Conservation (phyloP, 2,797 vertebrate genomes). For the Microctenopoma lineatum region DNA sequence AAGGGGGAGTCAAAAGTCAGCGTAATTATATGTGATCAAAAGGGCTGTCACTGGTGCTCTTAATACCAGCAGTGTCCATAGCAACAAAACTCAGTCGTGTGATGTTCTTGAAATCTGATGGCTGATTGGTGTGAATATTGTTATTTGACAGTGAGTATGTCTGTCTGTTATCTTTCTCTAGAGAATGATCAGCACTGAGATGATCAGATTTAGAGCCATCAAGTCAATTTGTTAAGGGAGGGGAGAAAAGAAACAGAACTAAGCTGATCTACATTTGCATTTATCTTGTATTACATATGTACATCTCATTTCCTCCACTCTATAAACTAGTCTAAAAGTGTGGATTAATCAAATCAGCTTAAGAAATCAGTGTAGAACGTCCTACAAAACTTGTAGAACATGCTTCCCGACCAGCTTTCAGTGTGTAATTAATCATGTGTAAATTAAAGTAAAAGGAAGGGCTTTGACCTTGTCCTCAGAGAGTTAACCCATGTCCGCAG, state of each 20-base stretch:
- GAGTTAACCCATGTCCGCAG: slow-evolving; percentile 73
- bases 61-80: slow-evolving; percentile 74
- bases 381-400: slow-evolving; percentile 66
- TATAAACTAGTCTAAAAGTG: slow-evolving; percentile 14
- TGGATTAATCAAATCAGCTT: slow-evolving; percentile 49
- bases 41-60: slow-evolving; percentile 44
- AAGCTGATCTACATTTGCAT: slow-evolving; percentile 35
- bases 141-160: slow-evolving; percentile 66
- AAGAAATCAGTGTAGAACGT: slow-evolving; percentile 47
- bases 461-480: slow-evolving; percentile 79
- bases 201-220: slow-evolving; percentile 51
- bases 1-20: slow-evolving; percentile 42
- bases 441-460: slow-evolving; percentile 80
- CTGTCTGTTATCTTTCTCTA: slow-evolving; percentile 51
- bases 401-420: slow-evolving; percentile 40
- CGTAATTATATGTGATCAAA: slow-evolving; percentile 46
- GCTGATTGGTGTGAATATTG: slow-evolving; percentile 73
- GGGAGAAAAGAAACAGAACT: slow-evolving; percentile 16
- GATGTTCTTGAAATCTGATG: slow-evolving; percentile 66
- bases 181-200: slow-evolving; percentile 46
- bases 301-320: slow-evolving; percentile 36
- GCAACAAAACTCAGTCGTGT: slow-evolving; percentile 68
- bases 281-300: slow-evolving; percentile 32
- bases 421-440: slow-evolving; percentile 82
- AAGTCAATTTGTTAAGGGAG: slow-evolving; percentile 31